phyloP scores from a whole-genome alignment of 2,113 vertebrate species.

The Daphoenositta chrysoptera region DNA sequence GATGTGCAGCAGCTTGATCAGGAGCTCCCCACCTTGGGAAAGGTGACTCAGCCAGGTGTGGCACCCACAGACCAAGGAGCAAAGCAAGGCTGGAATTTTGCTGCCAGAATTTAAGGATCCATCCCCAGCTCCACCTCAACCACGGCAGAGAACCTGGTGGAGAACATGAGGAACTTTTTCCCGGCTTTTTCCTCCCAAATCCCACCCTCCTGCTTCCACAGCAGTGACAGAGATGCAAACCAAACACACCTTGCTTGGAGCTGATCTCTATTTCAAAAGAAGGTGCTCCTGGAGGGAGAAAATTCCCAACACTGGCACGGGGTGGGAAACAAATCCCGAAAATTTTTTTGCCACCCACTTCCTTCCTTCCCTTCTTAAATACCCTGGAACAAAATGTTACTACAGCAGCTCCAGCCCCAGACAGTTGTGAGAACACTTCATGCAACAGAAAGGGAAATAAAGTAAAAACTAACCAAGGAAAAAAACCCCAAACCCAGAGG shows the following conservation, averaged over 20 bases:
- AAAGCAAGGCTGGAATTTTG: too few relatives aligned
- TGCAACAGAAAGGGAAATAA: background rate
- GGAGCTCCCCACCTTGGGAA: background rate
- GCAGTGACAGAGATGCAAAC: background rate
- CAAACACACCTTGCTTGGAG: background rate
- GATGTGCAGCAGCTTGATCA: background rate
- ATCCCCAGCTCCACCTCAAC: background rate
- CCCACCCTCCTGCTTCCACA: background rate
- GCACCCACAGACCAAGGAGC: background rate
- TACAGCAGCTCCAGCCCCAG: background rate
- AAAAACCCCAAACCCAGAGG: background rate
- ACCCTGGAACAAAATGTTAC: background rate
- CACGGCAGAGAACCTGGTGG: fast-evolving
- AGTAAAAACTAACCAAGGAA: background rate
- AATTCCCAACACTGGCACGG: background rate
- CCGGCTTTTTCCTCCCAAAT: background rate
- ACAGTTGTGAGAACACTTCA: background rate
- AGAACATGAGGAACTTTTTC: background rate
- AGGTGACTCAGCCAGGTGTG: background rate
- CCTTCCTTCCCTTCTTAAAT: background rate
- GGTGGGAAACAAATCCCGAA: background rate
- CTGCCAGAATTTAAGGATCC: background rate
- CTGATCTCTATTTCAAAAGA: background rate
- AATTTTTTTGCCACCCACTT: background rate
- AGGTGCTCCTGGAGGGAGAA: background rate